Conservation (phyloP, 2,888 invertebrate genomes). For the Ptilodon capucinus region DNA sequence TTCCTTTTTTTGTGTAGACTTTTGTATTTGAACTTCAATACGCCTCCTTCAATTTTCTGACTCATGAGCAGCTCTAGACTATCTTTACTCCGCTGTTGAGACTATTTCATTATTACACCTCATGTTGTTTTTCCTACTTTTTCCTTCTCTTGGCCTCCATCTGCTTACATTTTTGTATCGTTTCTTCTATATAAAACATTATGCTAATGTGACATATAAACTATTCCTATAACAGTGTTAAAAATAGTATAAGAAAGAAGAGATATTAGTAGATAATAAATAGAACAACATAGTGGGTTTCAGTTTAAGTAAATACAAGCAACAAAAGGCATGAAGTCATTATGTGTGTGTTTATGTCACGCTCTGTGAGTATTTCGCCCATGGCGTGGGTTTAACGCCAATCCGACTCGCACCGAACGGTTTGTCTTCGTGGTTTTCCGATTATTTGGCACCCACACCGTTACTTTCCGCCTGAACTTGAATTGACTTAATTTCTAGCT, state of each 20-base stretch:
- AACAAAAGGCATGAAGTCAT: constrained; percentile 44
- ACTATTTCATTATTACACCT: too few relatives aligned
- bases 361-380: constrained; percentile 50
- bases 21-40: too few relatives aligned
- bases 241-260: neutral
- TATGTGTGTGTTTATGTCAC: constrained; percentile 57
- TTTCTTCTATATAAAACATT: too few relatives aligned
- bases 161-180: too few relatives aligned
- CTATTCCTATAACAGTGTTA: neutral
- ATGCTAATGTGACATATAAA: too few relatives aligned
- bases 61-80: too few relatives aligned
- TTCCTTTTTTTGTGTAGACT: too few relatives aligned
- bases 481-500: constrained; percentile 29
- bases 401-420: constrained; percentile 55
- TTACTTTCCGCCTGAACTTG: constrained; percentile 58
- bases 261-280: neutral
- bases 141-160: too few relatives aligned
- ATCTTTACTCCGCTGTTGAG: too few relatives aligned
- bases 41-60: too few relatives aligned
- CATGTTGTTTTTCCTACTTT: too few relatives aligned
- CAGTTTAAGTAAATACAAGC: constrained; percentile 27
- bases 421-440: constrained; percentile 60
- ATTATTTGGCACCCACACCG: constrained; percentile 67
- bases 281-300: constrained; percentile 14
- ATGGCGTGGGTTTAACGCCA: constrained; percentile 52